These are phyloP conservation scores for Columba janthina DNA, from an alignment of 2,113 vertebrate species.

Conservation along the genomic window DNA sequence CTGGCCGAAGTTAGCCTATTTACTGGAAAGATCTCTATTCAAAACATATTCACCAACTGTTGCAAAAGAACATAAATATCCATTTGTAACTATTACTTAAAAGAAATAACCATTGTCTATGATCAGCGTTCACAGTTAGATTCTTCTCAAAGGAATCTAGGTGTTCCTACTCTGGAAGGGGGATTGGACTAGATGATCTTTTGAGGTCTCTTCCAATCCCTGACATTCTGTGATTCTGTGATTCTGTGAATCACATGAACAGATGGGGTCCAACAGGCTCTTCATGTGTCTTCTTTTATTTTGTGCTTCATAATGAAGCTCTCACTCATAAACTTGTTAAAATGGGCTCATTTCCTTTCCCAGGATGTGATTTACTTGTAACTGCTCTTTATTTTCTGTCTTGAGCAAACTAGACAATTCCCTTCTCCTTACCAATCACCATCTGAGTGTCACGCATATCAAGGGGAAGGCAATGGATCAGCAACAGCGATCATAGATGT, in stretches of 20 bases:
- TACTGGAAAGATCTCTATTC: neutral
- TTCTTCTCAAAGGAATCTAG: neutral
- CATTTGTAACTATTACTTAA: slow-evolving; percentile 1
- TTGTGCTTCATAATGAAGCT: neutral
- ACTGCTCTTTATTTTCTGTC: neutral
- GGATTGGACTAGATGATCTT: no score
- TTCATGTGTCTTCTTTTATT: neutral
- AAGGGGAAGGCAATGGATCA: neutral
- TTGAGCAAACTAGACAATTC: neutral
- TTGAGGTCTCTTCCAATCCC: no score
- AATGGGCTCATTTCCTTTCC: neutral
- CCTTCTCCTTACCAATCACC: neutral
- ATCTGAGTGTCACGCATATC: neutral
- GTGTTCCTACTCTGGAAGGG: no score
- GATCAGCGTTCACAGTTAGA: neutral
- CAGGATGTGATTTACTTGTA: slow-evolving; percentile 4
- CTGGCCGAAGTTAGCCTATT: neutral
- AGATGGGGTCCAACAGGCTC: neutral
- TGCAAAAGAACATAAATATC: neutral
- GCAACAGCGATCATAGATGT: neutral
- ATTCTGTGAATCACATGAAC: neutral
- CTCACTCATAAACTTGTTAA: neutral
- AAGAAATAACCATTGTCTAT: neutral
- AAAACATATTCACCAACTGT: neutral
- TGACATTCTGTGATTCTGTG: no score